phyloP scores from a whole-genome alignment of 1,140 invertebrate species.

The Drosophila willistoni region DNA sequence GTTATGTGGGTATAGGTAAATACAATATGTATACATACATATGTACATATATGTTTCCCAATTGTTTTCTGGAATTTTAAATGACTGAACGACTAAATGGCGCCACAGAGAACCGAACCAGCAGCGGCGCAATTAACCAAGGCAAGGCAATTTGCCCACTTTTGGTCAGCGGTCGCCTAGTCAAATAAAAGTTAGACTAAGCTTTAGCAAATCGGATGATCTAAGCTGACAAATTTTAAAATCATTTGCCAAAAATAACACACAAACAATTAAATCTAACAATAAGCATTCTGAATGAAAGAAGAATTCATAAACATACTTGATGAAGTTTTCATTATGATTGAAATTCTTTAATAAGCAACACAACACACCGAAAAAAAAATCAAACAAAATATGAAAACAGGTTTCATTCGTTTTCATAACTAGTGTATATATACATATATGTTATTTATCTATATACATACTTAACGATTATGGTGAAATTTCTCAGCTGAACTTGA shows the following conservation, averaged over 20 bases:
- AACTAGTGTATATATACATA: slow-evolving; percentile 6
- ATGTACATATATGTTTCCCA: slow-evolving; percentile 42
- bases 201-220: slow-evolving; percentile 39
- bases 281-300: slow-evolving; percentile 32
- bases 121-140: slow-evolving; percentile 61
- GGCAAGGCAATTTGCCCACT: slow-evolving; percentile 59
- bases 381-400: slow-evolving; percentile 47
- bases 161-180: slow-evolving; percentile 31
- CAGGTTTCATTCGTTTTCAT: slow-evolving; percentile 33
- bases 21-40: neutral
- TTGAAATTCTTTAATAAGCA: slow-evolving; percentile 22
- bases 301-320: neutral
- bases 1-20: slow-evolving; percentile 15
- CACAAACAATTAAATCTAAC: slow-evolving; percentile 16
- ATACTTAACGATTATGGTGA: neutral
- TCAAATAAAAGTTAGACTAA: slow-evolving; percentile 11
- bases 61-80: slow-evolving; percentile 47
- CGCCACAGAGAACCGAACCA: slow-evolving; percentile 30
- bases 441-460: neutral
- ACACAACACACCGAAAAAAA: slow-evolving; percentile 18
- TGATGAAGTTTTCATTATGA: slow-evolving; percentile 49
- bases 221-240: slow-evolving; percentile 59
- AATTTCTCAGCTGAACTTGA: slow-evolving; percentile 37
- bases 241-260: slow-evolving; percentile 17
- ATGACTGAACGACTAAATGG: slow-evolving; percentile 52